phyloP scores from a whole-genome alignment of 2,888 invertebrate species.

The Harpalus rufipes region DNA sequence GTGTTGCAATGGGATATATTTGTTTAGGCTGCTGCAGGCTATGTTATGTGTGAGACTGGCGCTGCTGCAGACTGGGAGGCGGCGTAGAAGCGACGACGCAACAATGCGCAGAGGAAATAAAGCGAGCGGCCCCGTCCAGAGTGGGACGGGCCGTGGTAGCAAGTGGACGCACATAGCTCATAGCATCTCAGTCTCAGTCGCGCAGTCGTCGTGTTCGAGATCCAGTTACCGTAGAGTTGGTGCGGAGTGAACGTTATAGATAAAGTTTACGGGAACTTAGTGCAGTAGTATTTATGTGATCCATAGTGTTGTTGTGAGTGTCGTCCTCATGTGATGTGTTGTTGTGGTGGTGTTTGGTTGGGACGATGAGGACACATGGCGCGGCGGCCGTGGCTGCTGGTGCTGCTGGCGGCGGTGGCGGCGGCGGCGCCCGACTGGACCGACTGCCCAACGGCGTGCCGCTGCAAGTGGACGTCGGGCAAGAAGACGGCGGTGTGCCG shows the following conservation, averaged over 20 bases:
- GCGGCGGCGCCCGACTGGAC: conserved; percentile 88
- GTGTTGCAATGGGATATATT: neutral
- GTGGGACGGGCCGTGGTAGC: conserved; percentile 76
- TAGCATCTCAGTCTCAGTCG: conserved; percentile 12
- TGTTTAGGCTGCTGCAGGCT: conserved; percentile 20
- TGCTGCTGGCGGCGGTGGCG: conserved; percentile 72
- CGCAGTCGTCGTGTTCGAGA: conserved; percentile 18
- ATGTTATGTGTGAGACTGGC: conserved; percentile 34
- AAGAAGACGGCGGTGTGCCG: conserved; percentile 94
- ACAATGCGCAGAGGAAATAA: conserved; percentile 75
- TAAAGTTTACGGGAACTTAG: neutral
- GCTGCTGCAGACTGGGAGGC: conserved; percentile 69
- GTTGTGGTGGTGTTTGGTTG: conserved; percentile 45
- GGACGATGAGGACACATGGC: conserved; percentile 65
- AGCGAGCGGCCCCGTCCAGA: conserved; percentile 76
- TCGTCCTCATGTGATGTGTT: conserved; percentile 34
- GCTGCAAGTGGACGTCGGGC: conserved; percentile 95
- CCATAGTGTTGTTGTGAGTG: conserved; percentile 37
- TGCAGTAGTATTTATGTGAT: neutral
- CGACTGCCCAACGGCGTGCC: conserved; percentile 91
- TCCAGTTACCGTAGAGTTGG: neutral
- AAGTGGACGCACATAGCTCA: conserved; percentile 72
- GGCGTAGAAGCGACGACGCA: conserved; percentile 77
- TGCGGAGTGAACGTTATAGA: conserved; percentile 15
- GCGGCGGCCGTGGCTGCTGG: conserved; percentile 73